A percentile compares a stretch with the other conserved stretches of the same genome.
Evolutionary conservation across 2,888 invertebrate genomes (phyloP).

Genomic region (Macaria liturata): DNA sequence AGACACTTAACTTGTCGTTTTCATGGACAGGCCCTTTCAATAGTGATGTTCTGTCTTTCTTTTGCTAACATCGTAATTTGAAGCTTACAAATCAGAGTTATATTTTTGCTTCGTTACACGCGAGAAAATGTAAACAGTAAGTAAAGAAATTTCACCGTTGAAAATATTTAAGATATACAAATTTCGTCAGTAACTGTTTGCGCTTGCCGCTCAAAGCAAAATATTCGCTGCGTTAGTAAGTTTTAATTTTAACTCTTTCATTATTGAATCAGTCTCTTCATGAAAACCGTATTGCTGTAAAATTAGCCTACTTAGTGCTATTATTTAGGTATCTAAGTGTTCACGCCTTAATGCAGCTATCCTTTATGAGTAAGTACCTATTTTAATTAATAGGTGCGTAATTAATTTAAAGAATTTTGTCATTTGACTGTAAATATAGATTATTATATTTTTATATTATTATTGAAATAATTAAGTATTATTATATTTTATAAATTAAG

Average conservation of each 20-base stretch:
- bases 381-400: constrained; percentile 44
- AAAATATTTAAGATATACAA: background rate
- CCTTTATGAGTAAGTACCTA: constrained; percentile 41
- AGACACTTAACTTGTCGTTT: constrained; percentile 45
- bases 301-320: constrained; percentile 44
- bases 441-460: constrained; percentile 79
- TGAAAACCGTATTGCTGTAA: constrained; percentile 40
- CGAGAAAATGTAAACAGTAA: no score
- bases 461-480: constrained; percentile 64
- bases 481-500: constrained; percentile 59
- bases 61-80: no score
- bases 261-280: constrained; percentile 43
- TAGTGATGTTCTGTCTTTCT: constrained; percentile 31
- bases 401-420: constrained; percentile 64
- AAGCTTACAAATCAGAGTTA: background rate
- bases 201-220: no score
- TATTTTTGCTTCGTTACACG: no score
- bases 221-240: no score
- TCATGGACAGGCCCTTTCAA: constrained; percentile 43
- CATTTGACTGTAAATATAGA: constrained; percentile 75
- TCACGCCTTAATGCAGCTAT: constrained; percentile 51
- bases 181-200: constrained; percentile 12
- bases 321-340: constrained; percentile 48
- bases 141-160: no score
- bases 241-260: no score